Conservation (phyloP, 2,797 vertebrate species). For the Coracias cyanogaster region DNA sequence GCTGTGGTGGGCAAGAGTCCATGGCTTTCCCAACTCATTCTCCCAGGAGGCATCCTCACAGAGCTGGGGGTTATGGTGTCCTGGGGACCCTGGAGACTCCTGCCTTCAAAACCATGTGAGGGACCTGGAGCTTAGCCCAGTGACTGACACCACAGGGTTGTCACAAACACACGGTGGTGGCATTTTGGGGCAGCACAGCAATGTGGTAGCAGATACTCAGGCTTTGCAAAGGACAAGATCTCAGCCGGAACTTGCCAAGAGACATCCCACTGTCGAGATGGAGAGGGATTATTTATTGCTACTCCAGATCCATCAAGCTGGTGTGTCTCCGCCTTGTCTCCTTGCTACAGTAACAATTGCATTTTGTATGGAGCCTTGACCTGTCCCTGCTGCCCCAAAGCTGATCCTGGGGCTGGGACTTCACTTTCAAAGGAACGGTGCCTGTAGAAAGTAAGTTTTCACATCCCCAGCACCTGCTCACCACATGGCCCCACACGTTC, state of each 20-base stretch:
- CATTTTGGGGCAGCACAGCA: neutral
- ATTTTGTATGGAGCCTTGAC: neutral
- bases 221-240: neutral
- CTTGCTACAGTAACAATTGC: rapidly evolving
- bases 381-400: neutral
- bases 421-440: neutral
- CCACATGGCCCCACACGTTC: rapidly evolving
- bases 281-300: neutral
- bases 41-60: neutral
- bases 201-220: neutral
- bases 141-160: neutral
- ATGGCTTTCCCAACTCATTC: neutral
- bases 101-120: neutral
- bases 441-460: neutral
- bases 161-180: rapidly evolving
- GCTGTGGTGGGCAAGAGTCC: neutral
- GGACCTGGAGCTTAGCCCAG: neutral
- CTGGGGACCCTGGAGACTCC: neutral
- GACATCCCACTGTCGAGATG: neutral
- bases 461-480: neutral
- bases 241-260: neutral
- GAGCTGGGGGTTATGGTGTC: neutral
- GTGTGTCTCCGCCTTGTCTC: neutral
- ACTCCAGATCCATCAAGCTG: neutral
- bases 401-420: neutral